Evolutionary conservation across 1,140 invertebrate species (phyloP).

Genomic region (Condylostylus longicornis): DNA sequence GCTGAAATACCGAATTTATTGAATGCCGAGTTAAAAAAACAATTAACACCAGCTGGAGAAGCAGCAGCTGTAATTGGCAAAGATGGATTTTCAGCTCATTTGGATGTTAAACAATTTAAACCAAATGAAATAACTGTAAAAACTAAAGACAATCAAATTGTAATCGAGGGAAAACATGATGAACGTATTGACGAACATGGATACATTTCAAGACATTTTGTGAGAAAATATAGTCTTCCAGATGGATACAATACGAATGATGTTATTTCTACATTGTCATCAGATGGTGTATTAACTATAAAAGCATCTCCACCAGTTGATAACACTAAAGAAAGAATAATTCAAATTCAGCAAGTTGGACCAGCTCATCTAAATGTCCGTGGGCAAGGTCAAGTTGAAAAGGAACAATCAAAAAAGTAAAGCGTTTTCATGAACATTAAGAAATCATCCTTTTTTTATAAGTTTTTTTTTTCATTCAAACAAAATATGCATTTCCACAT

Average conservation of each 20-base stretch:
- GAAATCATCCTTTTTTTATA: too few species aligned
- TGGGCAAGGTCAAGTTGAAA: too few species aligned
- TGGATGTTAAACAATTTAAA: constrained; percentile 49
- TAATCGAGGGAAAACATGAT: constrained; percentile 50
- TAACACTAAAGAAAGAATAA: background rate
- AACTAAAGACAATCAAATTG: constrained; percentile 44
- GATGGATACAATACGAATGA: constrained; percentile 43
- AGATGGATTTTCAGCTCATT: constrained; percentile 35
- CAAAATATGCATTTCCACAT: too few species aligned
- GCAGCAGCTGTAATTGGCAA: constrained; percentile 12
- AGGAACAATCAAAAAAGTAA: too few species aligned
- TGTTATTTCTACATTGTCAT: constrained; percentile 54
- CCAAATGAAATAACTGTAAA: constrained; percentile 61
- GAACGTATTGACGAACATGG: constrained; percentile 45
- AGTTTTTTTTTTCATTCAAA: too few species aligned
- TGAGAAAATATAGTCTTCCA: constrained; percentile 46
- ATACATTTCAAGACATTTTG: constrained; percentile 47
- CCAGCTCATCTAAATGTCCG: background rate
- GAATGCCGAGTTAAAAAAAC: background rate
- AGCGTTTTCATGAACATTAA: too few species aligned
- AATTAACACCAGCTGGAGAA: constrained; percentile 8
- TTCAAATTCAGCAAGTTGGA: background rate
- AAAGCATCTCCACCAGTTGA: constrained; percentile 41
- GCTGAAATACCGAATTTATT: background rate
- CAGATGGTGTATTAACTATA: constrained; percentile 60